Base-by-base conservation (phyloP, 2,113 vertebrate species). In the Hemibagrus wyckioides region DNA sequence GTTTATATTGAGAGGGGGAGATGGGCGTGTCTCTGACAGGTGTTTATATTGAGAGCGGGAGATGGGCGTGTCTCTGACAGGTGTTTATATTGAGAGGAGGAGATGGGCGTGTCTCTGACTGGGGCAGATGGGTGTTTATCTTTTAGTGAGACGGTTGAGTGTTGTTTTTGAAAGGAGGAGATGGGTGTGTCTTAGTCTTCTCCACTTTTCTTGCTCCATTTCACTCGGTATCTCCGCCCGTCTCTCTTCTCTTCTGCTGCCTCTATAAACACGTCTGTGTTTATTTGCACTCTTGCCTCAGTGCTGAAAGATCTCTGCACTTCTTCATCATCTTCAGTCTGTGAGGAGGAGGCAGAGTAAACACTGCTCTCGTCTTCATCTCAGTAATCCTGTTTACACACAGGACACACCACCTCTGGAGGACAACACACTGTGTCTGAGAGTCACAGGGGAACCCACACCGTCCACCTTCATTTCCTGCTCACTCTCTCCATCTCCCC, bases 381-480 rank as follows among this genome's bases (percentile, higher is more conserved):
- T 44, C 36, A 21, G 56, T 82, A 82, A 82, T 82, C 59, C 80
- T 63, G 39, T 82, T 82, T 82, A 63, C 59, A 82, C 59, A 82
- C 59, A 63, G 54, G 80, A 81, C 52, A 81, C 52, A 61, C 80
- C 33, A 81, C 25, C 80, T 41, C 54, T 81, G 36, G 80, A 82
- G 80, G 39, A 82, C 56, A 57, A 44, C 56, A 65, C 59, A 48
- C 59, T 63, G 14, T 17, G 57, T 61, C 80, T 82, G 14, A 0
- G 39, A 65, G 59, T 65, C 80, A 41, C 57, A 41, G 36, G 23
- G 33, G 80, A 61, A 65, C 33, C 59, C 23, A 13, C n/a, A 10
- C 50, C 30, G n/a, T 54, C 44, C 25, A n/a, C 75, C 75, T 77
- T 30, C 48, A 9, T 13, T 30, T 21, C n/a, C 8, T 52, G 15